Evolutionary conservation across 2,113 vertebrate species (phyloP).

Genomic region (Platichthys stellatus): DNA sequence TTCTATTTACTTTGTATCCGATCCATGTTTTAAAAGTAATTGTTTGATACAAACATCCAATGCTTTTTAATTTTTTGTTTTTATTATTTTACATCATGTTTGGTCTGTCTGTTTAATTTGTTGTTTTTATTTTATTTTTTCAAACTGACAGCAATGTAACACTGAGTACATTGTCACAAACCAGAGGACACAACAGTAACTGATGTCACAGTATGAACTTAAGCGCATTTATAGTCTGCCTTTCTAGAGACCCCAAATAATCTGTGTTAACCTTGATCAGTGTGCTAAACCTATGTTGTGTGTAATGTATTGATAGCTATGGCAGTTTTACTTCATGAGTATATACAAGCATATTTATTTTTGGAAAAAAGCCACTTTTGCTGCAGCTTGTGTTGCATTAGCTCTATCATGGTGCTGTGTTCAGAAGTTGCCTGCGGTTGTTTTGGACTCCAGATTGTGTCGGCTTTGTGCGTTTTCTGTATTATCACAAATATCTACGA

Average conservation of each 20-base stretch:
- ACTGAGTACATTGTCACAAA: slow-evolving; percentile 66
- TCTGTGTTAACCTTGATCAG: slow-evolving; percentile 70
- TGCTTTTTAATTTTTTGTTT: slow-evolving; percentile 39
- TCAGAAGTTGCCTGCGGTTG: slow-evolving; percentile 74
- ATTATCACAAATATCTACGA: slow-evolving; percentile 79
- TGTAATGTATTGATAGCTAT: slow-evolving; percentile 69
- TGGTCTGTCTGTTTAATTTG: slow-evolving; percentile 34
- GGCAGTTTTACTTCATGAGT: slow-evolving; percentile 66
- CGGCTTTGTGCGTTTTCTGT: slow-evolving; percentile 68
- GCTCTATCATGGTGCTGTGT: slow-evolving; percentile 82
- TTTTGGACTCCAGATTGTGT: slow-evolving; percentile 59
- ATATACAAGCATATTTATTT: slow-evolving; percentile 82
- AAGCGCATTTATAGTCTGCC: slow-evolving; percentile 67
- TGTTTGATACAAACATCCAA: slow-evolving; percentile 66
- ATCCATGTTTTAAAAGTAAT: slow-evolving; percentile 62
- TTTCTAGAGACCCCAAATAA: slow-evolving; percentile 72
- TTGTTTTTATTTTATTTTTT: slow-evolving; percentile 39
- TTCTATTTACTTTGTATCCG: slow-evolving; percentile 68
- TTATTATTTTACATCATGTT: slow-evolving; percentile 58
- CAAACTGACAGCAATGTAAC: slow-evolving; percentile 75
- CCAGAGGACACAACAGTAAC: slow-evolving; percentile 65
- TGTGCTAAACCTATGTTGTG: slow-evolving; percentile 70
- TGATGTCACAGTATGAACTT: slow-evolving; percentile 55
- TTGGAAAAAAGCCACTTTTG: slow-evolving; percentile 78
- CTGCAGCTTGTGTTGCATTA: slow-evolving; percentile 68